A percentile compares a stretch with the other conserved stretches of the same genome.
These are phyloP conservation scores for Ceyx erithaca DNA, from an alignment of 2,797 vertebrate genomes.

Conservation along the genomic window DNA sequence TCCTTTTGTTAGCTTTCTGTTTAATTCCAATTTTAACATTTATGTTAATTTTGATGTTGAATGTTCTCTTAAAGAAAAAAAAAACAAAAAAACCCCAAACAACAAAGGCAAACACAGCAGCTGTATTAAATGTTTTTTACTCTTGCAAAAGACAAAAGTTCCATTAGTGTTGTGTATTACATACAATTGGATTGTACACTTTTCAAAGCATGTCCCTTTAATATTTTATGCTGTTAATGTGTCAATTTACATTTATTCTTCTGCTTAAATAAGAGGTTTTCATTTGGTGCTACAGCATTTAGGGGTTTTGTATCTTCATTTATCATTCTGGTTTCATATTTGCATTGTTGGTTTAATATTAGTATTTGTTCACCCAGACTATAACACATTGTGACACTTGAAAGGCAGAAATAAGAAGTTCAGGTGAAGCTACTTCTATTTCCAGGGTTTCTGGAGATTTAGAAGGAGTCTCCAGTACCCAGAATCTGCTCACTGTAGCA, in stretches of 20 bases:
- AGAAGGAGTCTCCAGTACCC: neutral
- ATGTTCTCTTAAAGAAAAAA: neutral
- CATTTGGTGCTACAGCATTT: neutral
- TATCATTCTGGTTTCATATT: neutral
- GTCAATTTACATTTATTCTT: neutral
- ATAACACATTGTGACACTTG: neutral
- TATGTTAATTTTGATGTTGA: neutral
- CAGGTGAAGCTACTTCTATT: neutral
- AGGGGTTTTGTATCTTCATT: neutral
- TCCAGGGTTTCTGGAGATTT: neutral
- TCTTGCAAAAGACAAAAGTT: neutral
- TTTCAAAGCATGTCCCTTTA: neutral
- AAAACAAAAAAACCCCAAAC: too few species aligned
- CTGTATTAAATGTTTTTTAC: neutral
- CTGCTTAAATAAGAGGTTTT: conserved; percentile 4
- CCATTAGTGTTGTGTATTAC: neutral
- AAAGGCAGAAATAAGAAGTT: neutral
- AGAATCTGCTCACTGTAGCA: neutral
- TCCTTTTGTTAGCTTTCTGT: neutral
- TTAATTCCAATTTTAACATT: neutral
- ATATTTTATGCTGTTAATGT: neutral
- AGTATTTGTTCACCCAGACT: neutral
- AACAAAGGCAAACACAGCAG: neutral
- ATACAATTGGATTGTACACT: conserved; percentile 16
- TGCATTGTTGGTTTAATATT: neutral